A percentile compares a stretch with the other conserved stretches of the same genome.
Conservation (phyloP, 30 jellyfish, hydroid and myxozoan species). For the Hydractinia echinata region DNA sequence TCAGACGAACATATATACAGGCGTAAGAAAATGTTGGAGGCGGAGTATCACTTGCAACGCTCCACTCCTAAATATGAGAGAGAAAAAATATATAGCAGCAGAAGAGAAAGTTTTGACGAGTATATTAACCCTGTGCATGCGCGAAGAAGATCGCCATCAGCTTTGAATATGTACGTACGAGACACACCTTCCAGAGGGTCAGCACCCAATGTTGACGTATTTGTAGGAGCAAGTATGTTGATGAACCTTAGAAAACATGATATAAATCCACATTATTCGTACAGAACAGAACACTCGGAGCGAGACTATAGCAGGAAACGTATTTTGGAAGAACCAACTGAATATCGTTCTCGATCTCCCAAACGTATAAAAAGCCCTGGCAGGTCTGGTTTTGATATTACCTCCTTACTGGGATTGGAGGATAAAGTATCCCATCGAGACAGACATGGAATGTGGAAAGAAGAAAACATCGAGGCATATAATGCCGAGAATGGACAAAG, state of each 20-base stretch:
- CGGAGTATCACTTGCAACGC: not conserved
- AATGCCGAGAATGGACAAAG: not conserved
- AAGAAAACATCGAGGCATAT: not conserved
- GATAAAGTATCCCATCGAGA: not conserved
- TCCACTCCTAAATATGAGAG: not conserved
- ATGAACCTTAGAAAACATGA: not conserved
- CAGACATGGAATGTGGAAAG: not conserved
- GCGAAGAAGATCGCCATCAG: not conserved
- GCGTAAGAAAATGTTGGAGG: not conserved
- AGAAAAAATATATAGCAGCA: not conserved
- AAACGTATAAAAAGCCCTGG: conserved; percentile 7
- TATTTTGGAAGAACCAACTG: not conserved
- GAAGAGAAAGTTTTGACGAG: not conserved
- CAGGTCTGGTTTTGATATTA: not conserved
- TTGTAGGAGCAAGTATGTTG: not conserved
- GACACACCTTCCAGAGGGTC: not conserved
- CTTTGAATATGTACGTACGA: not conserved
- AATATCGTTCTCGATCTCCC: not conserved
- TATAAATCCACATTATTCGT: not conserved
- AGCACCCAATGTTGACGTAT: not conserved
- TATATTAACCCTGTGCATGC: not conserved
- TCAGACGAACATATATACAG: not conserved
- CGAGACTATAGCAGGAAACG: not conserved
- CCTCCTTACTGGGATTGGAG: not conserved
- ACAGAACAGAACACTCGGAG: not conserved